Conservation (phyloP, 2,888 invertebrate genomes). For the Ephialtes manifestator region DNA sequence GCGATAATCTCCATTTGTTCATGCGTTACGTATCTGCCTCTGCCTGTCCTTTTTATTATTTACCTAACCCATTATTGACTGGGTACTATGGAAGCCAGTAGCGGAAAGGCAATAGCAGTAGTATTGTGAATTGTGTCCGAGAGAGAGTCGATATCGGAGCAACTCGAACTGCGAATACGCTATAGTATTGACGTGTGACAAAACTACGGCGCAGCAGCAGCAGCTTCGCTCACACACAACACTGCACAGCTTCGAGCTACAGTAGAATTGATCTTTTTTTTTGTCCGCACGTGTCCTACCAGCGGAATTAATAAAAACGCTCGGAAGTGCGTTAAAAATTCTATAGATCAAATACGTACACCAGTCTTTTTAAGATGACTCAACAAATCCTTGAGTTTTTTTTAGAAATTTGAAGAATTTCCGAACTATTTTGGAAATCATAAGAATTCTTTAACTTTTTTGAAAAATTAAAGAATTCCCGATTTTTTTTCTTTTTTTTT, state of each 20-base stretch:
- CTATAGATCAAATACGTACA: too few relatives aligned
- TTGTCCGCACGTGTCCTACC: slow-evolving; percentile 58
- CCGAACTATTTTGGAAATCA: too few relatives aligned
- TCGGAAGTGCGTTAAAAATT: too few relatives aligned
- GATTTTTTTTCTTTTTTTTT: too few relatives aligned
- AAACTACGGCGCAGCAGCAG: not conserved
- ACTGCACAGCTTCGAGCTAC: slow-evolving; percentile 19
- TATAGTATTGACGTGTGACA: slow-evolving; percentile 15
- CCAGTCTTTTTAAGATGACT: too few relatives aligned
- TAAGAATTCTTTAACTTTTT: too few relatives aligned
- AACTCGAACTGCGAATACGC: slow-evolving; percentile 18
- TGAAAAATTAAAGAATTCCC: too few relatives aligned
- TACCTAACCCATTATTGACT: slow-evolving; percentile 36
- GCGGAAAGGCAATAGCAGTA: not conserved
- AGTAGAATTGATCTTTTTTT: slow-evolving; percentile 35
- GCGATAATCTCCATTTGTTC: slow-evolving; percentile 16
- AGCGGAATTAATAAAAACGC: not conserved
- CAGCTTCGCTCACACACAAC: slow-evolving; percentile 9
- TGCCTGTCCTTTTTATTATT: not conserved
- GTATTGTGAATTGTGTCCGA: slow-evolving; percentile 51
- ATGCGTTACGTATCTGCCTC: slow-evolving; percentile 23
- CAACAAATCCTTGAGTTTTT: too few relatives aligned
- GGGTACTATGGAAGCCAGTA: not conserved
- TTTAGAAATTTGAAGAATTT: too few relatives aligned
- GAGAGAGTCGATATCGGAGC: slow-evolving; percentile 46